phyloP scores from a whole-genome alignment of 30 jellyfish, hydroid and myxozoan species.

The Hydractinia symbiolongicarpus region DNA sequence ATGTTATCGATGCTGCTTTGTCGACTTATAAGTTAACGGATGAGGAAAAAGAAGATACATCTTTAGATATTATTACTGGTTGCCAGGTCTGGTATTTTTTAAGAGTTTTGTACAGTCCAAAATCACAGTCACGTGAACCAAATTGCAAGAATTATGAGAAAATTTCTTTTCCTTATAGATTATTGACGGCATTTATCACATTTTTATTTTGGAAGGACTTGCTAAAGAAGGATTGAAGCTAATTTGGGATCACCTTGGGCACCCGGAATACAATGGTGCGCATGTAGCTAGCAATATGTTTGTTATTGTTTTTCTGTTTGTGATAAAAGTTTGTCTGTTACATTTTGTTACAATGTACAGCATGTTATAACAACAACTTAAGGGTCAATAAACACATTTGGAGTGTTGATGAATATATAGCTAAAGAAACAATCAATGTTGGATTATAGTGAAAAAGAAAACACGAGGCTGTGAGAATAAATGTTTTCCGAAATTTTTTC shows the following conservation, averaged over 20 bases:
- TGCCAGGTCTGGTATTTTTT: constrained; percentile 50
- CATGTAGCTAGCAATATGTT: neutral
- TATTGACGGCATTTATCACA: constrained; percentile 74
- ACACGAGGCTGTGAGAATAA: too few relatives aligned
- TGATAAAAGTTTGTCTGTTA: too few relatives aligned
- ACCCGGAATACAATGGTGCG: constrained; percentile 31
- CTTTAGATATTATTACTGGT: constrained; percentile 75
- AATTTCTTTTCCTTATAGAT: constrained; percentile 29
- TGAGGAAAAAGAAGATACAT: constrained; percentile 44
- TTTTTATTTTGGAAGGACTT: constrained; percentile 74
- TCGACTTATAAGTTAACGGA: constrained; percentile 77
- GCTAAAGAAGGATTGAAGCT: constrained; percentile 41
- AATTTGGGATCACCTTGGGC: constrained; percentile 60
- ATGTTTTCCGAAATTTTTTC: too few relatives aligned
- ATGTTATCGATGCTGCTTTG: constrained; percentile 70
- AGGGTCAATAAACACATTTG: too few relatives aligned
- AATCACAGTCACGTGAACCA: too few relatives aligned
- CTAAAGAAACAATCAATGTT: too few relatives aligned
- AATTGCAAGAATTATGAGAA: too few relatives aligned
- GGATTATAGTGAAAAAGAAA: too few relatives aligned
- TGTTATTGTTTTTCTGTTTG: too few relatives aligned
- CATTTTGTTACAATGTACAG: too few relatives aligned
- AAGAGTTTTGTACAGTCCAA: neutral
- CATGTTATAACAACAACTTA: too few relatives aligned
- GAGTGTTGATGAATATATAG: too few relatives aligned